phyloP scores from a whole-genome alignment of 2,888 invertebrate genomes.

The Eristalis pertinax region DNA sequence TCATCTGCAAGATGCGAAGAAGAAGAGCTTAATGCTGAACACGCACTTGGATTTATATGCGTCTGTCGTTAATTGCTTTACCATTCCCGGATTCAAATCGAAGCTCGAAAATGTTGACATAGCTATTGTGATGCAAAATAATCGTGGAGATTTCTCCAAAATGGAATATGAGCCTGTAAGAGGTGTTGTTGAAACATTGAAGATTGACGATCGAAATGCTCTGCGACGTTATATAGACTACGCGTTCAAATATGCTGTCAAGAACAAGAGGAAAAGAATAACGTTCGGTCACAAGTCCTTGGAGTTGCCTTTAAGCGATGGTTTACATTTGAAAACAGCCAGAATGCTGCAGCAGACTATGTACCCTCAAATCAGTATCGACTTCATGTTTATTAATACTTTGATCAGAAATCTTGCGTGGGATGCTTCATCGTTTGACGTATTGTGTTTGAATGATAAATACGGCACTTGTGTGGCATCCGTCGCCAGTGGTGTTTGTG shows the following conservation, averaged over 20 bases:
- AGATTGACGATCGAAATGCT: constrained; percentile 64
- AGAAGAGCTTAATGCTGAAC: constrained; percentile 73
- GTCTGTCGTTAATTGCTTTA: constrained; percentile 74
- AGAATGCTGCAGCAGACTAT: constrained; percentile 49
- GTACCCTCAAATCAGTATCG: constrained; percentile 72
- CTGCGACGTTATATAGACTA: constrained; percentile 73
- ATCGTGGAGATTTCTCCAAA: constrained; percentile 76
- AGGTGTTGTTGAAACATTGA: constrained; percentile 77
- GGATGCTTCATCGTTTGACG: constrained; percentile 75
- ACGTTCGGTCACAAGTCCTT: constrained; percentile 75
- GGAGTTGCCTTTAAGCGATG: constrained; percentile 76
- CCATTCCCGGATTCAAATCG: constrained; percentile 75
- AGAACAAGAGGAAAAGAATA: constrained; percentile 73
- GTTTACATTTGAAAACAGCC: constrained; percentile 73
- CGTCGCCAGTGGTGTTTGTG: constrained; percentile 75
- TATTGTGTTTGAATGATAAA: constrained; percentile 75
- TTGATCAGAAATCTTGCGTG: constrained; percentile 73
- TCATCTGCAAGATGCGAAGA: constrained; percentile 73
- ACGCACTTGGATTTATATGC: constrained; percentile 75
- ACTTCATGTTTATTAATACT: constrained; percentile 73
- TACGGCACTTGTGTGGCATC: constrained; percentile 77
- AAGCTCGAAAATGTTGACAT: constrained; percentile 74
- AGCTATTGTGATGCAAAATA: constrained; percentile 76
- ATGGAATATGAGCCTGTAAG: constrained; percentile 77
- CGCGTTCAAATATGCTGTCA: constrained; percentile 73